A percentile compares a stretch with the other conserved stretches of the same genome.
These are phyloP conservation scores for Amblyraja radiata DNA, from an alignment of 2,797 vertebrate species.

Conservation along the genomic window DNA sequence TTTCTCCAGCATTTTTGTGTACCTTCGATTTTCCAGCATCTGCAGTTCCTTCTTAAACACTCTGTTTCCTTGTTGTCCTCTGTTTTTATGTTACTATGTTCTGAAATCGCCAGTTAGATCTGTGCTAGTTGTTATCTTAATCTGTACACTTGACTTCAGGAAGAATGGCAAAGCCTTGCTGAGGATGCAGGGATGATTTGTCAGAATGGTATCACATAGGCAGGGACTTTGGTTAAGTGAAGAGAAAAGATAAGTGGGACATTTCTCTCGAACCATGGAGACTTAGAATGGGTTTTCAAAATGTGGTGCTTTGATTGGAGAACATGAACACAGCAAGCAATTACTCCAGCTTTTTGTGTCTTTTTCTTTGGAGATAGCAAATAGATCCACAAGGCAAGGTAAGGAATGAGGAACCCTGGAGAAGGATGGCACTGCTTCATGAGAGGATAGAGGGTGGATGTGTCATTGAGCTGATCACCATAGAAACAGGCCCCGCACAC, in stretches of 20 bases:
- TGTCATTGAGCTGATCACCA: too few relatives aligned
- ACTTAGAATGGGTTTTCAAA: background rate
- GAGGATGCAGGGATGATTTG: background rate
- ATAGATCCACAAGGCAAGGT: too few relatives aligned
- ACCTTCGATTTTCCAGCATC: too few relatives aligned
- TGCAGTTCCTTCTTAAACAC: too few relatives aligned
- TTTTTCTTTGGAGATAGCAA: too few relatives aligned
- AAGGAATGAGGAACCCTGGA: background rate
- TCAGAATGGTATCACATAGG: background rate
- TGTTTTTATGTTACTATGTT: too few relatives aligned
- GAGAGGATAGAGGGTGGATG: background rate
- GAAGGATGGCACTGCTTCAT: background rate
- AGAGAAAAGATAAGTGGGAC: background rate
- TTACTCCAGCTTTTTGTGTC: background rate
- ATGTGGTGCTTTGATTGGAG: background rate
- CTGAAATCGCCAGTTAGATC: background rate
- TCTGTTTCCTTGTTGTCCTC: too few relatives aligned
- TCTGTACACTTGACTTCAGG: background rate
- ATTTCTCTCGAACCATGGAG: background rate
- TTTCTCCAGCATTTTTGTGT: too few relatives aligned
- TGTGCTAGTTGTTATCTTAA: background rate
- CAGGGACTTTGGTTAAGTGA: background rate
- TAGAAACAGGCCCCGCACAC: background rate
- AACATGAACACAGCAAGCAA: background rate
- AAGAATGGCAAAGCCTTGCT: background rate